phyloP scores from a whole-genome alignment of 2,113 vertebrate species.

The Tragelaphus buxtoni region DNA sequence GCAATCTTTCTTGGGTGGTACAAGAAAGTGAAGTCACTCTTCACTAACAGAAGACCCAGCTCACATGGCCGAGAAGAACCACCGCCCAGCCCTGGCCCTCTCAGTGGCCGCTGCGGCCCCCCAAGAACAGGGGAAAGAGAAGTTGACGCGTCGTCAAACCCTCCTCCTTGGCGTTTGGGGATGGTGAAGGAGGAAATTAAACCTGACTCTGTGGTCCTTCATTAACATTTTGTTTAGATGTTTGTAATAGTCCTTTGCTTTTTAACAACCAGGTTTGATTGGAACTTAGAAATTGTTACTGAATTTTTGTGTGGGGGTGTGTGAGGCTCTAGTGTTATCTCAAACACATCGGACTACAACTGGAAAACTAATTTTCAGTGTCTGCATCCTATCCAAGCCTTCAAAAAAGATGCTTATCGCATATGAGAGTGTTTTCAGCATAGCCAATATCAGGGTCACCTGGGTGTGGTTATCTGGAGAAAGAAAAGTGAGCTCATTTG shows the following conservation, averaged over 20 bases:
- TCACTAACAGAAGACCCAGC: rapidly evolving
- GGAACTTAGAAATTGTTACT: neutral
- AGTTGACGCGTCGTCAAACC: rapidly evolving
- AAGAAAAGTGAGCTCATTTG: neutral
- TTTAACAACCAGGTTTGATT: neutral
- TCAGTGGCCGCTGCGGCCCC: rapidly evolving
- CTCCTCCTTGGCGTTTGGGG: rapidly evolving
- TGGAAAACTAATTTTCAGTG: too few relatives aligned
- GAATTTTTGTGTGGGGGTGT: neutral
- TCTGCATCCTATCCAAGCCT: too few relatives aligned
- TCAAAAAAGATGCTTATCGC: neutral
- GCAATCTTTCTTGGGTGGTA: neutral
- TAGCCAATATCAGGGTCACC: too few relatives aligned
- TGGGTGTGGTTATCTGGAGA: neutral
- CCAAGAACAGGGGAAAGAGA: neutral
- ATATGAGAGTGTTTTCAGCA: rapidly evolving
- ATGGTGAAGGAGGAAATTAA: neutral
- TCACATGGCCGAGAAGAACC: rapidly evolving
- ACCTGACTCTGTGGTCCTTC: neutral
- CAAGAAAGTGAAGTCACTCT: neutral
- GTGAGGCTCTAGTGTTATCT: too few relatives aligned
- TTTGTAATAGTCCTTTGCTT: neutral
- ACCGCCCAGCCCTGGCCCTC: neutral
- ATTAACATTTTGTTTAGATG: neutral
- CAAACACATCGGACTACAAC: rapidly evolving